A percentile compares a stretch with the other conserved stretches of the same genome.
These are phyloP conservation scores for Nannoperca australis DNA, from an alignment of 2,797 vertebrate genomes.

Conservation along the genomic window DNA sequence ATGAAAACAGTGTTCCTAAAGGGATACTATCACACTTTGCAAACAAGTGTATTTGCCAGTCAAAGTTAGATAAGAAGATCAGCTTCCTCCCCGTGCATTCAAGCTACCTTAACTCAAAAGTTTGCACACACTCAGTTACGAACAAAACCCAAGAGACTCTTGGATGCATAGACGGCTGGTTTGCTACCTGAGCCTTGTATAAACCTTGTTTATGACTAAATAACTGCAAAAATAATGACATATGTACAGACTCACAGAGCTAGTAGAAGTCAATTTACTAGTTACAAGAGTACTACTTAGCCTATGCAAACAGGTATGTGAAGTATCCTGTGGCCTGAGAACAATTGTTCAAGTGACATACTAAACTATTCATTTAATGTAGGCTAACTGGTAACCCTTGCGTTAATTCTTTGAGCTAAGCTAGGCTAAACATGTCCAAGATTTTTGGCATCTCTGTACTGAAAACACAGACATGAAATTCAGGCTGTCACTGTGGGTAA, in stretches of 20 bases:
- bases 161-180: background rate
- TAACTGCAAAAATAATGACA: background rate
- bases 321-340: background rate
- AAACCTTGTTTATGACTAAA: background rate
- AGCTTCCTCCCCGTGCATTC: background rate
- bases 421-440: background rate
- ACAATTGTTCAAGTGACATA: background rate
- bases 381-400: background rate
- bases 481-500: background rate
- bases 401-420: background rate
- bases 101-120: background rate
- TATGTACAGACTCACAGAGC: background rate
- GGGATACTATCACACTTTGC: slow-evolving; percentile 8
- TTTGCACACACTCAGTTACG: background rate
- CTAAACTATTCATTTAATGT: background rate
- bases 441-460: background rate
- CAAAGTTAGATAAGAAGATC: slow-evolving; percentile 16
- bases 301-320: background rate
- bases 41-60: slow-evolving; percentile 7
- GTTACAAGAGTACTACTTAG: background rate
- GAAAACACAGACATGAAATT: slow-evolving; percentile 1
- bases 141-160: background rate
- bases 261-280: background rate
- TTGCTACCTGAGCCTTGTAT: background rate
- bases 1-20: slow-evolving; percentile 50